Evolutionary conservation across 2,113 vertebrate genomes (phyloP).

Genomic region (Pituophis catenifer): DNA sequence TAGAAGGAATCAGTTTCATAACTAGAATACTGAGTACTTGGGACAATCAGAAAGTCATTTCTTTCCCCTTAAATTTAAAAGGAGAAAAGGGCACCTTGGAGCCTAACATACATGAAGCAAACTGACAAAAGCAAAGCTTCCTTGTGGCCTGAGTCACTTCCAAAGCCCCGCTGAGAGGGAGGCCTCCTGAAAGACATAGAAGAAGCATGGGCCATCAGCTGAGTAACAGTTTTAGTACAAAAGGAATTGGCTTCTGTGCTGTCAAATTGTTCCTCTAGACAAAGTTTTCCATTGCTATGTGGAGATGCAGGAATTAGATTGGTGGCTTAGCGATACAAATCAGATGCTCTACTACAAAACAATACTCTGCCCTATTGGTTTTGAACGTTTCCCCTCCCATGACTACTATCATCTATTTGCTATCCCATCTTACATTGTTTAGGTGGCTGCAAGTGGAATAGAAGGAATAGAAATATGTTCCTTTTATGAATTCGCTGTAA

Average conservation of each 20-base stretch:
- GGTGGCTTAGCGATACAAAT: background rate
- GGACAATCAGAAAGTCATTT: background rate
- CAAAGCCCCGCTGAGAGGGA: background rate
- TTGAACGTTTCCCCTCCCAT: background rate
- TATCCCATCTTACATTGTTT: background rate
- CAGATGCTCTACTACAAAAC: background rate
- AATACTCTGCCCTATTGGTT: background rate
- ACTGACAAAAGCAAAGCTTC: background rate
- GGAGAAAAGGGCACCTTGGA: background rate
- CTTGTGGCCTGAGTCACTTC: background rate
- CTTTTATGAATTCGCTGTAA: background rate
- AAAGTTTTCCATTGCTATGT: background rate
- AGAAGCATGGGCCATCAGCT: background rate
- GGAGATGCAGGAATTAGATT: background rate
- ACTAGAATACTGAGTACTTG: background rate
- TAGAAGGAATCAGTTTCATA: background rate
- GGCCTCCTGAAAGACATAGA: background rate
- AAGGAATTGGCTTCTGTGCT: background rate
- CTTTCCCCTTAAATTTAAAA: background rate
- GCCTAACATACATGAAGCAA: background rate
- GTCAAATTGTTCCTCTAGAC: background rate
- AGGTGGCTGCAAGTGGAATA: background rate
- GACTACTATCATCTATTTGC: background rate
- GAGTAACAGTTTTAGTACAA: background rate
- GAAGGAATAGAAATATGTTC: background rate